A percentile compares a stretch with the other conserved stretches of the same genome.
Conservation (phyloP, 2,888 invertebrate species). For the Cacoxenus indagator region DNA sequence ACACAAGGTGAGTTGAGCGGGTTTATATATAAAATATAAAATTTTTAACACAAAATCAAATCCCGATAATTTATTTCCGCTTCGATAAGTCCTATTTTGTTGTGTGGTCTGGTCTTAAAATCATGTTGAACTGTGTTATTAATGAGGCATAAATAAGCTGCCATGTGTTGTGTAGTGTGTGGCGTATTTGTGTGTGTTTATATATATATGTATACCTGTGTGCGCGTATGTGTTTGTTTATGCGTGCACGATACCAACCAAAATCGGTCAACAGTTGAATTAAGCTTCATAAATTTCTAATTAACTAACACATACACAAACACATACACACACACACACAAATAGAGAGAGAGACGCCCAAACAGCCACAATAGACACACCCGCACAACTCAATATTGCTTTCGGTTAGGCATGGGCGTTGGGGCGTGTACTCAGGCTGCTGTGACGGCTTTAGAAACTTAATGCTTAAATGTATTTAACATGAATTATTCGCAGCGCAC, state of each 20-base stretch:
- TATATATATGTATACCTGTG: neutral
- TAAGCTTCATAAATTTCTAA: constrained; percentile 13
- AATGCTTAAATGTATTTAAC: constrained; percentile 8
- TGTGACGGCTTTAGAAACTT: neutral
- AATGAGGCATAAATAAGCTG: neutral
- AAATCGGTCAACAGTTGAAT: constrained; percentile 9
- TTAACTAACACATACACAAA: neutral
- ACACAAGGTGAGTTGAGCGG: no score
- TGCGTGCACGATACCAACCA: neutral
- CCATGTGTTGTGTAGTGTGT: no score
- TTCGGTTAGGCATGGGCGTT: neutral
- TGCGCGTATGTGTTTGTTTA: neutral
- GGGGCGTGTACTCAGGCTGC: neutral
- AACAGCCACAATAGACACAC: neutral
- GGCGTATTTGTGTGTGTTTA: no score
- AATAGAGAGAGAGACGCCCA: no score
- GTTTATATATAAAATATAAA: no score
- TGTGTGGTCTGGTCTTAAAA: no score
- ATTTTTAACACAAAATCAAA: no score
- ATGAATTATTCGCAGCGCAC: constrained; percentile 13
- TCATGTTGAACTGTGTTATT: neutral
- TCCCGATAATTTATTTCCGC: no score
- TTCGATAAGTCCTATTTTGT: no score
- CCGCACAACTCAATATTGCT: neutral
- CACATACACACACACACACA: neutral